Percentiles rank a stretch among this genome's conserved stretches.
These are phyloP conservation scores for Hippoglossus hippoglossus DNA, from an alignment of 2,797 vertebrate genomes.

Conservation along the genomic window DNA sequence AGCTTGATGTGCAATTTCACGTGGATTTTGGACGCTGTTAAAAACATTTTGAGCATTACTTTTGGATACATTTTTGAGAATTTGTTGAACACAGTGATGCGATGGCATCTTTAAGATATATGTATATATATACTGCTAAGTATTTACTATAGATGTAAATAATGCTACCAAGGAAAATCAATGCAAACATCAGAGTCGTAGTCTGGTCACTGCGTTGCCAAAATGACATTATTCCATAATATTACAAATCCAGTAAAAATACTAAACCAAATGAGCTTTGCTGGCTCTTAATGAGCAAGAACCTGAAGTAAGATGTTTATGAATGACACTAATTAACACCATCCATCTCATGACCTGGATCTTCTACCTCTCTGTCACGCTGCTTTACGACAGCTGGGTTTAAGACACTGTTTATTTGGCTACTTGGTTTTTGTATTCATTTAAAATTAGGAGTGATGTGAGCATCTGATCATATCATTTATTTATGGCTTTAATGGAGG, in stretches of 20 bases:
- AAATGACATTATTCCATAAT: slow-evolving; percentile 11
- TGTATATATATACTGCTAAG: not conserved
- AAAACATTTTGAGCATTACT: no score
- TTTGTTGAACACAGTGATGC: not conserved
- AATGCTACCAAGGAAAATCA: not conserved
- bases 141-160: not conserved
- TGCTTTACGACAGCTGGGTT: slow-evolving; percentile 16
- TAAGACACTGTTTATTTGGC: not conserved
- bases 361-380: slow-evolving; percentile 19
- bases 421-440: not conserved
- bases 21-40: no score
- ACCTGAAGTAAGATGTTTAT: slow-evolving; percentile 38
- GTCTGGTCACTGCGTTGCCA: slow-evolving; percentile 6
- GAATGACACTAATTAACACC: slow-evolving; percentile 50
- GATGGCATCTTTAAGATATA: no score
- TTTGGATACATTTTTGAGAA: not conserved
- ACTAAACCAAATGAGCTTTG: slow-evolving; percentile 24
- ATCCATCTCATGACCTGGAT: slow-evolving; percentile 43
- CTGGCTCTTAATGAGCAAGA: slow-evolving; percentile 46
- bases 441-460: not conserved
- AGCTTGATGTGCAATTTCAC: not conserved
- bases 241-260: slow-evolving; percentile 18
- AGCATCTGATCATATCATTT: not conserved
- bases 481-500: not conserved
- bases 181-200: not conserved